A percentile compares a stretch with the other conserved stretches of the same genome.
Conservation (phyloP, 2,888 invertebrate genomes). For the Sicus ferrugineus region DNA sequence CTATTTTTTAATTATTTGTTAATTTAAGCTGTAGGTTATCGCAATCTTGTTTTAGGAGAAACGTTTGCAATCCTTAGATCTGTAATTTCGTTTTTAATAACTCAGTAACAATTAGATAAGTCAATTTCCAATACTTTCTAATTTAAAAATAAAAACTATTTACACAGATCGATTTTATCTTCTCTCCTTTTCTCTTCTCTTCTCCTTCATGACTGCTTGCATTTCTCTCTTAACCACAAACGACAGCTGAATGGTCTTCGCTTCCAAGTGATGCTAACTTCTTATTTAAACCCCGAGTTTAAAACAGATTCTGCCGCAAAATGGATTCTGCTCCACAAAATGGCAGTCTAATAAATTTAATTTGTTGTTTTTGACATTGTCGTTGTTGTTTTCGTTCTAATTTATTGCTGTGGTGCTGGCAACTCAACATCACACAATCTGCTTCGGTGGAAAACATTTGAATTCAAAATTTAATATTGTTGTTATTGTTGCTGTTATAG, state of each 20-base stretch:
- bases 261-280: background rate
- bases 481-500: conserved; percentile 12
- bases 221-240: conserved; percentile 43
- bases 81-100: no score
- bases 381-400: conserved; percentile 25
- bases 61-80: no score
- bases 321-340: conserved; percentile 49
- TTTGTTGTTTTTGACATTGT: conserved; percentile 14
- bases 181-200: background rate
- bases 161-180: no score
- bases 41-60: background rate
- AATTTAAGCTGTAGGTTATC: background rate
- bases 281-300: conserved; percentile 16
- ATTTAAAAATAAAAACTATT: no score
- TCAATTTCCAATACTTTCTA: no score
- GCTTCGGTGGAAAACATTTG: background rate
- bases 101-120: no score
- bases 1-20: background rate
- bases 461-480: conserved; percentile 51
- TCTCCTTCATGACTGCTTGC: background rate
- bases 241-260: conserved; percentile 47
- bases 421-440: conserved; percentile 15
- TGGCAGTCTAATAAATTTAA: background rate
- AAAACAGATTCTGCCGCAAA: conserved; percentile 40
- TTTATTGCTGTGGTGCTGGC: conserved; percentile 32